phyloP scores from a whole-genome alignment of 2,113 vertebrate species.

The Gymnocephalus cernua region DNA sequence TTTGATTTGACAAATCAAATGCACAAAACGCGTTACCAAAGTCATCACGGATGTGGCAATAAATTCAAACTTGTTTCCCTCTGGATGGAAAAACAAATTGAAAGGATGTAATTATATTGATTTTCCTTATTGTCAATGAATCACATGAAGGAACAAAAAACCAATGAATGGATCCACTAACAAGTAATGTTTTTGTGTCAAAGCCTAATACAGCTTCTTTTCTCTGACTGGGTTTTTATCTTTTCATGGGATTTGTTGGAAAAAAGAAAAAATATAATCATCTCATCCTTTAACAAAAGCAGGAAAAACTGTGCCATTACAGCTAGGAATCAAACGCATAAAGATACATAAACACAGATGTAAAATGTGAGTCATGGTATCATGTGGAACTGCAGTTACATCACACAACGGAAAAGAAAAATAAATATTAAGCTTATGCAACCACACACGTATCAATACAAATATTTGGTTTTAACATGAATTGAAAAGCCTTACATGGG shows the following conservation, averaged over 20 bases:
- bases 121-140: background rate
- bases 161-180: background rate
- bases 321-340: background rate
- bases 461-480: background rate
- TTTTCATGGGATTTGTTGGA: no score
- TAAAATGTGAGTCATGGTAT: no score
- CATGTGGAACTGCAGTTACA: background rate
- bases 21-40: background rate
- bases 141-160: background rate
- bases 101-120: background rate
- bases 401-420: background rate
- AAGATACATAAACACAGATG: background rate
- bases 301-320: background rate
- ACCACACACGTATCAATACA: background rate
- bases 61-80: background rate
- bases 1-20: slow-evolving; percentile 11
- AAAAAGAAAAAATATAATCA: no score
- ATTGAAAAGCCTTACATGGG: background rate
- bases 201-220: background rate
- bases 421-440: background rate
- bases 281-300: no score
- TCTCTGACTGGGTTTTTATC: no score
- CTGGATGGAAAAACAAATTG: background rate
- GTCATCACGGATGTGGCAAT: background rate
- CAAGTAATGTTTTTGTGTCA: background rate